Conservation (phyloP, 1,140 invertebrate species). For the Drosophila carrolli region DNA sequence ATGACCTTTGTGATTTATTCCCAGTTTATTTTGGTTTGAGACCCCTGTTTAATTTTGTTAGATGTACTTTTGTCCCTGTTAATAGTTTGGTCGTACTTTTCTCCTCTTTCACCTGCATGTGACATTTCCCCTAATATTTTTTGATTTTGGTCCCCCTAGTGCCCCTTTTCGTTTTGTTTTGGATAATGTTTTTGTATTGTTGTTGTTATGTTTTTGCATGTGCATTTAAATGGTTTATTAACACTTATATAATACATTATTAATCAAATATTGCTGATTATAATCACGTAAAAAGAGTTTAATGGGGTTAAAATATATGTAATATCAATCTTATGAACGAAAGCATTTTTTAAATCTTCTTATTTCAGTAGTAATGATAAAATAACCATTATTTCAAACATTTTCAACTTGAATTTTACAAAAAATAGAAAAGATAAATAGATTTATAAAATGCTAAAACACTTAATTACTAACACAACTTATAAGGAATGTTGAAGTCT, state of each 20-base stretch:
- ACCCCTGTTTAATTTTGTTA: background rate
- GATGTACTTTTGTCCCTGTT: background rate
- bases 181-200: constrained; percentile 60
- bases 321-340: background rate
- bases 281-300: background rate
- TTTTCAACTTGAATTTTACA: no score
- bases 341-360: background rate
- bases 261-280: background rate
- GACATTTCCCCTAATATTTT: background rate
- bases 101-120: constrained; percentile 12
- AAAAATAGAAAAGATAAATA: background rate
- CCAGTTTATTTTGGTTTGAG: constrained; percentile 24
- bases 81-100: constrained; percentile 1
- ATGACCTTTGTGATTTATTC: constrained; percentile 58
- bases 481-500: background rate
- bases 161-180: constrained; percentile 20
- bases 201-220: constrained; percentile 81
- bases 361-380: background rate
- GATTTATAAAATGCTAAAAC: constrained; percentile 2
- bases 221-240: constrained; percentile 25
- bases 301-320: background rate
- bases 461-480: constrained; percentile 22
- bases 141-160: background rate
- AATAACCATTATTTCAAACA: no score
- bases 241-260: background rate